These are phyloP conservation scores for Sphecodes monilicornis DNA, from an alignment of 2,888 invertebrate species.

Conservation along the genomic window DNA sequence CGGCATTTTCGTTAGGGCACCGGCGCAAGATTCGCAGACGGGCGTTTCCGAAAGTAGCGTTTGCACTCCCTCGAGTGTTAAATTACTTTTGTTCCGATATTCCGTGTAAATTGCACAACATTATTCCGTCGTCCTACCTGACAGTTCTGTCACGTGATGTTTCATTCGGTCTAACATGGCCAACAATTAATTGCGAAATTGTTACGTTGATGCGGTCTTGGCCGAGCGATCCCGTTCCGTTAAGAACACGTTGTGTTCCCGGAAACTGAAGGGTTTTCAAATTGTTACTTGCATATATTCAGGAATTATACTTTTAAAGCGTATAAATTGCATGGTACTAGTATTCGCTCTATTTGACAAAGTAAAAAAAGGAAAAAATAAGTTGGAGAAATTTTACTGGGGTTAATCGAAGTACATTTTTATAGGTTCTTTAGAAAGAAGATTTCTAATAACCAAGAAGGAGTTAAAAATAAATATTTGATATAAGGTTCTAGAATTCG, in stretches of 20 bases:
- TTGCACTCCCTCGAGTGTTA: slow-evolving; percentile 25
- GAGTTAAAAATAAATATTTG: too few relatives aligned
- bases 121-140: slow-evolving; percentile 1
- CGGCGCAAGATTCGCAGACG: slow-evolving; percentile 5
- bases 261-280: not conserved
- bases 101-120: slow-evolving; percentile 32
- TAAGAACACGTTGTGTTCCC: not conserved
- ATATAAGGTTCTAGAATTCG: too few relatives aligned
- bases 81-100: slow-evolving; percentile 35
- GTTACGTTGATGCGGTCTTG: not conserved
- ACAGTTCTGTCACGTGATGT: not conserved
- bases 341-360: not conserved
- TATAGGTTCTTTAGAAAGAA: too few relatives aligned
- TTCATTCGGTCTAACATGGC: slow-evolving; percentile 14
- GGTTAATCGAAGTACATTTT: too few relatives aligned
- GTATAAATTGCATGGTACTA: not conserved
- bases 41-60: not conserved
- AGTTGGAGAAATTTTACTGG: too few relatives aligned
- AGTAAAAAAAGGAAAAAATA: not conserved
- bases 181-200: slow-evolving; percentile 22
- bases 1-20: slow-evolving; percentile 15
- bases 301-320: not conserved
- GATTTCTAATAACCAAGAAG: too few relatives aligned
- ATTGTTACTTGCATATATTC: not conserved
- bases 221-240: not conserved